Base-by-base conservation (phyloP, 2,797 vertebrate genomes). In the Syngnathus acus region DNA sequence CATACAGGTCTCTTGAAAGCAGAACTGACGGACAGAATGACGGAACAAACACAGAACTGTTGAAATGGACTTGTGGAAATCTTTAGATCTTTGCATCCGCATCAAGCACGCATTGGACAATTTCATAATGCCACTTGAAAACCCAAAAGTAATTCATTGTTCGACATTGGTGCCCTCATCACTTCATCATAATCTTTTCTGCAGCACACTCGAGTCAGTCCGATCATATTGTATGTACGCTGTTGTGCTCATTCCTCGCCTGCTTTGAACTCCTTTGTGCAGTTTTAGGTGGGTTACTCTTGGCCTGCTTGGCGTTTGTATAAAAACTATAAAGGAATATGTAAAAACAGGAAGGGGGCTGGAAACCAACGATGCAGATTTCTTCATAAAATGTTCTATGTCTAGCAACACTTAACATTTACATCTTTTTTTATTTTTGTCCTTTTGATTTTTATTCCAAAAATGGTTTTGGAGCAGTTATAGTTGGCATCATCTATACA, bases 401-500 rank as follows among this genome's bases (percentile, higher is more conserved):
- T 91, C 94, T 98, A 98, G 93, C 93, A 95, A 98, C 94, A 98
- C 91, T 95, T 95, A 95, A 96, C 94, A 94, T 93, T 94, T 93
- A 95, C 85, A 90, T 87, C 66, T 76, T 88, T 89, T 72, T 6
- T 43, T 45, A 51, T 86, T 86, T 95, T n/a, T 90, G 71, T 85
- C 45, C 60, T 70, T 85, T 74, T 74, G 6, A 45, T 38, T 86
- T 86, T 95, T 94, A 94, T 95, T 94, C 84, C 80, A 89, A 92
- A 59, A 88, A 96, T 93, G 93, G 89, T 92, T 88, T 93, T 87
- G 93, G 91, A 96, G 95, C 93, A 92, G 95, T 94, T 96, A 96
- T 97, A 95, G 89, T 96, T 97, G 93, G 95, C 93, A 93, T 97
- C 94, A 91, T 98, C 94, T 98, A 96, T 98, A 97, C 95, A 97